Base-by-base conservation (phyloP, 1,140 invertebrate genomes). In the Conus betulinus region DNA sequence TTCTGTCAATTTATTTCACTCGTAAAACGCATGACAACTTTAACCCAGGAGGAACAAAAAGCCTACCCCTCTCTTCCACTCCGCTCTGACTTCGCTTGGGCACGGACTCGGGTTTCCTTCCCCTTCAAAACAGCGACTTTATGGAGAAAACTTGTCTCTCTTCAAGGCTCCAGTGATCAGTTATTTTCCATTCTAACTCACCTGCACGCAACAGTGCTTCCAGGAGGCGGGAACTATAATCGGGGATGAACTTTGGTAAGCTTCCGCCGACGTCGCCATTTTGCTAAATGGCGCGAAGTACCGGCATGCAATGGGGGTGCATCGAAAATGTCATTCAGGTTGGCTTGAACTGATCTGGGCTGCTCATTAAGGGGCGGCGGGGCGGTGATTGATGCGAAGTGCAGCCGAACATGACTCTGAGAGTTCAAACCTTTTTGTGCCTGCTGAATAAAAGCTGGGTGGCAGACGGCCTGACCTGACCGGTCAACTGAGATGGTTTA, bases 271-370 rank as follows among this genome's bases (percentile, higher is more conserved):
- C 79, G 79, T 81, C 51, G 79, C 79, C 79, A 81, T 81, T 81
- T 52, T 81, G 79, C 20, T 81, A 81, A 81, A 81, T 81, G 79
- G 79, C 79, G 79, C 79, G 79, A 81, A 81, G 27, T 81, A 81
- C 79, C 79, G 79, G 79, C 52, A 53, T 27, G 79, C 51, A 53
- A 55, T 81, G 79, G 79, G 79, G 53, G 13, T 81, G 79, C 51
- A 51, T 53, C 11, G 79, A 81, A 81, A 81, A 81, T 81, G 79
- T 81, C 79, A 53, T 52, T 81, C 15, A 53, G 79, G 39, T 5
- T 23, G 51, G 51, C 52, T 23, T 81, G 39, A 17, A 81, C 53
- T 81, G 79, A 81, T 81, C 51, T 55, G 5, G 51, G 51, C 8
- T 5, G 39, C 67, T 81, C 79, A 53, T 81, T 81, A 81, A 52